phyloP scores from a whole-genome alignment of 2,888 invertebrate species.

The Euplagia quadripunctaria region DNA sequence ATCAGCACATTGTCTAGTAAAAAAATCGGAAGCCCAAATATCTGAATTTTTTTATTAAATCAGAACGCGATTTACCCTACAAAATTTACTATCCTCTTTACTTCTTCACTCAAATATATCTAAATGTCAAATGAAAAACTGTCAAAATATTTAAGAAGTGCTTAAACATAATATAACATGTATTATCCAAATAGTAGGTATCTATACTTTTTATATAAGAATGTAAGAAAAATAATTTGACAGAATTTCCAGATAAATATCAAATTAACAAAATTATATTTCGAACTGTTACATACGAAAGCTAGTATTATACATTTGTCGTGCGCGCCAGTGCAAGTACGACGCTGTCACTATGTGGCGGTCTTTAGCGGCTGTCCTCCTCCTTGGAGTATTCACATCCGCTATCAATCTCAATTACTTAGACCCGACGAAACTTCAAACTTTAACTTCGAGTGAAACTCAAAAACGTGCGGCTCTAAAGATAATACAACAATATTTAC shows the following conservation, averaged over 20 bases:
- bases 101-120: too few species aligned
- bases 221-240: background rate
- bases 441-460: conserved; percentile 54
- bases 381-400: conserved; percentile 45
- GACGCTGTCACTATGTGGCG: conserved; percentile 26
- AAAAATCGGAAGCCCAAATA: too few species aligned
- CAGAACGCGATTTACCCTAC: too few species aligned
- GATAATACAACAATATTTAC: conserved; percentile 64
- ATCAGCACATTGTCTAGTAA: too few species aligned
- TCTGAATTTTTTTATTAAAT: too few species aligned
- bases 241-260: background rate
- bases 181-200: background rate
- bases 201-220: background rate
- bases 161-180: background rate
- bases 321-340: conserved; percentile 25
- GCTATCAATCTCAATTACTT: conserved; percentile 73
- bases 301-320: conserved; percentile 5
- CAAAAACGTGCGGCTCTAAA: conserved; percentile 66
- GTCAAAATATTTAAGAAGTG: background rate
- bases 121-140: background rate
- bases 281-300: conserved; percentile 24
- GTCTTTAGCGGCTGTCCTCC: conserved; percentile 31
- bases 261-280: conserved; percentile 2
- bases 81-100: too few species aligned
- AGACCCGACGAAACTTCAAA: conserved; percentile 47